Conservation (phyloP, 92 coral and sea anemone genomes). For the Palythoa grandis region DNA sequence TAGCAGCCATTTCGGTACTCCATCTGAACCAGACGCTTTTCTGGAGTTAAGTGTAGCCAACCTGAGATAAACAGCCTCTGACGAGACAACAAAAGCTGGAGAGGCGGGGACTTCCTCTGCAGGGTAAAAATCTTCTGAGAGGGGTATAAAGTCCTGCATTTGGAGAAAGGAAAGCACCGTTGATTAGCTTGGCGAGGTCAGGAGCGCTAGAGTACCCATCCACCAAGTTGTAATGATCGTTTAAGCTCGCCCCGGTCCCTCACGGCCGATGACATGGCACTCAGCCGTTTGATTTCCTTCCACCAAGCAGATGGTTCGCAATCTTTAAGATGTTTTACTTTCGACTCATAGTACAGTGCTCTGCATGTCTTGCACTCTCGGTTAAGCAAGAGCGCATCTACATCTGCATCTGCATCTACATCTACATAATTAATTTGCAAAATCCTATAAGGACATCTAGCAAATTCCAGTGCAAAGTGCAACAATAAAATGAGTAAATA, state of each 20-base stretch:
- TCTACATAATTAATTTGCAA: too few species aligned
- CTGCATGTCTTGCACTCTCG: too few species aligned
- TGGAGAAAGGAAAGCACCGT: background rate
- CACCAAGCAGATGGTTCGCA: too few species aligned
- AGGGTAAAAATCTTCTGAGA: constrained; percentile 1
- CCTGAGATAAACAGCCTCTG: background rate
- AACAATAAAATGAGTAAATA: too few species aligned
- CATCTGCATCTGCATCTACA: too few species aligned
- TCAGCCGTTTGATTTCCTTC: too few species aligned
- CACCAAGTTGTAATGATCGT: background rate
- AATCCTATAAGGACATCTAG: too few species aligned
- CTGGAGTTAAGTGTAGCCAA: background rate
- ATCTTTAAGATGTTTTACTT: too few species aligned
- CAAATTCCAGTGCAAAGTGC: too few species aligned
- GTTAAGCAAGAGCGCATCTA: too few species aligned
- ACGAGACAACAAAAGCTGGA: background rate
- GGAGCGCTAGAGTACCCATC: background rate
- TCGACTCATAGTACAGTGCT: too few species aligned
- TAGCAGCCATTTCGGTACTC: constrained; percentile 1
- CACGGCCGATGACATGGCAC: background rate
- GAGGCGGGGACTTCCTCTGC: background rate
- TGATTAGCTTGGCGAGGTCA: background rate
- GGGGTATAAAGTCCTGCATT: background rate
- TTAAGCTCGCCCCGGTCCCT: background rate
- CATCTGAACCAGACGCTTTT: constrained; percentile 3